Percentiles rank a stretch among this genome's conserved stretches.
phyloP scores from a whole-genome alignment of 1,140 invertebrate species.

The Aphaenogaster rudis region DNA sequence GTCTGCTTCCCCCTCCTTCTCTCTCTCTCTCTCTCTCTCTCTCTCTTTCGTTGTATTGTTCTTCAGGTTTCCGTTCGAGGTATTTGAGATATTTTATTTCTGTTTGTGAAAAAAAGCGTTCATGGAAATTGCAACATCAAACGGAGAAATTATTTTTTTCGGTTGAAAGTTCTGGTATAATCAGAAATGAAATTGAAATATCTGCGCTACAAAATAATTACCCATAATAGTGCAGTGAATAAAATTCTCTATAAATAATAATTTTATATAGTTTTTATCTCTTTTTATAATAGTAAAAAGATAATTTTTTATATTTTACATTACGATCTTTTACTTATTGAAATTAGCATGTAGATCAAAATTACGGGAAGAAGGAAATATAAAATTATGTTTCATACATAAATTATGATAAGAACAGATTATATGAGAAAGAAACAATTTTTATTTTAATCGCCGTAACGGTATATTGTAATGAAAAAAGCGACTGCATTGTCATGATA shows the following conservation, averaged over 20 bases:
- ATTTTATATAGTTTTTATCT: neutral
- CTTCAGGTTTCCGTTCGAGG: neutral
- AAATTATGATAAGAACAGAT: neutral
- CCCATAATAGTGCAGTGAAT: neutral
- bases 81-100: constrained; percentile 32
- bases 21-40: neutral
- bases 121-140: neutral
- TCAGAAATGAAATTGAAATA: neutral
- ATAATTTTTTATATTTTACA: constrained; percentile 3
- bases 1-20: constrained; percentile 61
- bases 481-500: neutral
- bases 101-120: constrained; percentile 27
- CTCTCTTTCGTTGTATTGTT: neutral
- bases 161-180: neutral
- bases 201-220: neutral
- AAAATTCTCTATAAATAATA: neutral
- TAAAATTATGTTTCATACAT: neutral
- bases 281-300: neutral
- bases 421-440: neutral
- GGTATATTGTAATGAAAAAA: neutral
- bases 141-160: neutral
- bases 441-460: neutral
- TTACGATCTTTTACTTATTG: neutral
- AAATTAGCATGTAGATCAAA: neutral
- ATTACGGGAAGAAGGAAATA: neutral